phyloP scores from a whole-genome alignment of 2,797 vertebrate species.

The Trachops cirrhosus region DNA sequence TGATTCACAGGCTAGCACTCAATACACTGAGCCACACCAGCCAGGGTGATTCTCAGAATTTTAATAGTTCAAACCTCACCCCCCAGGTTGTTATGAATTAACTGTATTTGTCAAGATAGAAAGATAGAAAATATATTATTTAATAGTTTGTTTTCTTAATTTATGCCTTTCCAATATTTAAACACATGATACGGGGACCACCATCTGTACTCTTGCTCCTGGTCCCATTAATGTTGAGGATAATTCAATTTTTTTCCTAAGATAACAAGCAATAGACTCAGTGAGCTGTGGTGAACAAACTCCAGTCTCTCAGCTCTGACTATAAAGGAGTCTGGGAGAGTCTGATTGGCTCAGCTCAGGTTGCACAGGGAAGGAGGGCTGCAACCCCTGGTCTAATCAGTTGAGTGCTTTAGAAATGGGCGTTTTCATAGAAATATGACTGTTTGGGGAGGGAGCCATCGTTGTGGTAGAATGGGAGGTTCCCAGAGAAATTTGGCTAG shows the following conservation, averaged over 20 bases:
- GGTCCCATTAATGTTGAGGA: not conserved
- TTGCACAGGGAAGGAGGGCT: not conserved
- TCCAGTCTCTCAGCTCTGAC: not conserved
- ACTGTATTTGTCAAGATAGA: not conserved
- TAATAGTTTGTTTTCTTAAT: not conserved
- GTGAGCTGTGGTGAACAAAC: not conserved
- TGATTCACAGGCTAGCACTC: no score
- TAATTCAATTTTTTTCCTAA: not conserved
- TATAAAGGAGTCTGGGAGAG: not conserved
- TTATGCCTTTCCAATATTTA: slow-evolving; percentile 12
- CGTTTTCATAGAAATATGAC: not conserved
- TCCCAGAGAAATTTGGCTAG: not conserved
- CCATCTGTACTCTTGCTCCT: not conserved
- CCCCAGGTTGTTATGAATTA: not conserved
- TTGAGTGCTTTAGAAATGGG: not conserved
- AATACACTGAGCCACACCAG: no score
- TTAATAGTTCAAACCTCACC: not conserved
- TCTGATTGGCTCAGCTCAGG: not conserved
- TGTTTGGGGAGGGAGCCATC: not conserved
- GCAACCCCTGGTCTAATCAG: not conserved
- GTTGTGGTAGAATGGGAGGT: not conserved
- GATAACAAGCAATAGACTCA: not conserved
- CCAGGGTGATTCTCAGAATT: not conserved
- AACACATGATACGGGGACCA: not conserved
- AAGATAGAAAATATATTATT: not conserved